Evolutionary conservation across 2,113 vertebrate genomes (phyloP).

Genomic region (Bombycilla garrulus): DNA sequence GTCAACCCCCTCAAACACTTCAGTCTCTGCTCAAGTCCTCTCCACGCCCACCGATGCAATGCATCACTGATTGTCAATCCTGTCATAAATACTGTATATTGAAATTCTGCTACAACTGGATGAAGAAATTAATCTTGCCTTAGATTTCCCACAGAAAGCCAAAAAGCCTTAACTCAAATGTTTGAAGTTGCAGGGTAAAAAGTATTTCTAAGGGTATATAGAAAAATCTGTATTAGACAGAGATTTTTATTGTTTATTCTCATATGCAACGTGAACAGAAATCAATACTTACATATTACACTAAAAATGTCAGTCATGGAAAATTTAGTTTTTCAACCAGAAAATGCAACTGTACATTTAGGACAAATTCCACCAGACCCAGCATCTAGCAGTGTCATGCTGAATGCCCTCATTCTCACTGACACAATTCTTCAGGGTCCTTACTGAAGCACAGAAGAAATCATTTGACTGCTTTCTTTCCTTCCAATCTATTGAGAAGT

Average conservation of each 20-base stretch:
- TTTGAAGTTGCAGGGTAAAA: background rate
- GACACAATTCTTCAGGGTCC: background rate
- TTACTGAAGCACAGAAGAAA: background rate
- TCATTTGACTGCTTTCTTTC: background rate
- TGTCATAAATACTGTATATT: background rate
- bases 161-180: background rate
- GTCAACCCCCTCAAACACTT: background rate
- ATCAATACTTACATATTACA: background rate
- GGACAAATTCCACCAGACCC: background rate
- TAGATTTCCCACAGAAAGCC: background rate
- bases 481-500: background rate
- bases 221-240: background rate
- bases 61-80: background rate
- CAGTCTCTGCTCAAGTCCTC: background rate
- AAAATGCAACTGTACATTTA: background rate
- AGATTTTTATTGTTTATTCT: background rate
- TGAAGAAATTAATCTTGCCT: background rate
- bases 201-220: background rate
- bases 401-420: background rate
- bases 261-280: background rate
- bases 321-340: background rate
- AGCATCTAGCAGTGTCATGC: background rate
- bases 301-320: background rate
- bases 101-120: background rate
- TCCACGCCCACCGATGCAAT: background rate